Conservation (phyloP, 2,888 invertebrate genomes). For the Dastarcus helophoroides region DNA sequence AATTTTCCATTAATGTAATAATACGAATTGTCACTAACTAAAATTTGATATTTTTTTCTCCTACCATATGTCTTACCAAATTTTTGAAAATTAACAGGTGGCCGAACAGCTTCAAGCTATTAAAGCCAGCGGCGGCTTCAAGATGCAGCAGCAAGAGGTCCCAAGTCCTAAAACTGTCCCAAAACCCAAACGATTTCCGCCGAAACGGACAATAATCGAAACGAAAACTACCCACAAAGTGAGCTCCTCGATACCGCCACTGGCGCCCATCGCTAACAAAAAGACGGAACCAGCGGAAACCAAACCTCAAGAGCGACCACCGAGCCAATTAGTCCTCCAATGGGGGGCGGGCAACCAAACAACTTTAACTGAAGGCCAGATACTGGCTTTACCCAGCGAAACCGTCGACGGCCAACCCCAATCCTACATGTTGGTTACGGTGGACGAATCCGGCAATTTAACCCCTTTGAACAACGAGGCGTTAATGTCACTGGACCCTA, state of each 20-base stretch:
- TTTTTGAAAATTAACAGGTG: constrained; percentile 32
- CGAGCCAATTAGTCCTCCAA: constrained; percentile 35
- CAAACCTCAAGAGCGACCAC: constrained; percentile 20
- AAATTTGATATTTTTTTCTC: no score
- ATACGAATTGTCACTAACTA: no score
- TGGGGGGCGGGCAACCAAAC: constrained; percentile 36
- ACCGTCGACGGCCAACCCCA: constrained; percentile 61
- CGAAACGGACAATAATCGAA: no score
- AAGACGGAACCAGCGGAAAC: constrained; percentile 8
- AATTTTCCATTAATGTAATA: no score
- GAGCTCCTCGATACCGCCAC: constrained; percentile 6
- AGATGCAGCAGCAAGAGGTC: neutral
- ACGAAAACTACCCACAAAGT: constrained; percentile 3
- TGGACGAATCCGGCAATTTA: constrained; percentile 59
- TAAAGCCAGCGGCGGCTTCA: no score
- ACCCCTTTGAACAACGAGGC: constrained; percentile 62
- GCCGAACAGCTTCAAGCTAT: constrained; percentile 36
- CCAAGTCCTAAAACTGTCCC: no score
- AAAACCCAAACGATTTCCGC: neutral
- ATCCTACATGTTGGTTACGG: constrained; percentile 58
- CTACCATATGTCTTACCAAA: no score
- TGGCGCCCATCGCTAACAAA: constrained; percentile 8
- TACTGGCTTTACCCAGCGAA: constrained; percentile 62
- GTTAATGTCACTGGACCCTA: constrained; percentile 45
- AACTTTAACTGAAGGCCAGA: constrained; percentile 47